Base-by-base conservation (phyloP, 2,113 vertebrate genomes). In the Reinhardtius hippoglossoides region DNA sequence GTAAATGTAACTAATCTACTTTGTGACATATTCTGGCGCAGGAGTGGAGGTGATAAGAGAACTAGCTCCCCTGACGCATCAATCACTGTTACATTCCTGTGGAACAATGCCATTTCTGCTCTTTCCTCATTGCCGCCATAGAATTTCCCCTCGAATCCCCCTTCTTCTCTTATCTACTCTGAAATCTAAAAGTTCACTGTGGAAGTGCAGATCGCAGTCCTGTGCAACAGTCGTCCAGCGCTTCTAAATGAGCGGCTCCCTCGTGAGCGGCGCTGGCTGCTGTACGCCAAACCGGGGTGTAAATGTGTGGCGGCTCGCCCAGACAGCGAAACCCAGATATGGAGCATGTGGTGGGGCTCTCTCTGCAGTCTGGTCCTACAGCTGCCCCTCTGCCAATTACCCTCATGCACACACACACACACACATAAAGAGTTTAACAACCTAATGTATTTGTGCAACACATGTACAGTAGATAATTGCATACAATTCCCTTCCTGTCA, bases 351-450 rank as follows among this genome's bases (percentile, higher is more conserved):
- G 82, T 77, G 44, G 69, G 69, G 84, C 79, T 91, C 61, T 72
- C 62, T 83, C 87, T 76, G 61, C 89, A 87, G 90, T 88, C 87
- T 89, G 89, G 87, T 83, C 67, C 72, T 80, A 62, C 92, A 88
- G 89, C 88, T 93, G 92, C 74, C 85, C 37, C 79, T 37, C 54
- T 37, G 31, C 71, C 80, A 81, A 71, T 84, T 82, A 85, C 59
- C 55, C 80, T 76, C 67, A 50, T 71, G 65, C 73, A 64, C 56
- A 76, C 67, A 74, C 81, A 70, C 71, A 70, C 27, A 21, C 74
- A 46, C 46, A 52, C 71, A 80, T 10, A 27, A 21, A 66, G 31
- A 31, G 56, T 2, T 0, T 58, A 76, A 70, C 24, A 26, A 56
- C 46, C 52, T 31, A 3, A 71, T 60, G 20, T 59, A 64, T 69